A percentile compares a stretch with the other conserved stretches of the same genome.
These are phyloP conservation scores for Bombycilla garrulus DNA, from an alignment of 2,113 vertebrate species.

Conservation along the genomic window DNA sequence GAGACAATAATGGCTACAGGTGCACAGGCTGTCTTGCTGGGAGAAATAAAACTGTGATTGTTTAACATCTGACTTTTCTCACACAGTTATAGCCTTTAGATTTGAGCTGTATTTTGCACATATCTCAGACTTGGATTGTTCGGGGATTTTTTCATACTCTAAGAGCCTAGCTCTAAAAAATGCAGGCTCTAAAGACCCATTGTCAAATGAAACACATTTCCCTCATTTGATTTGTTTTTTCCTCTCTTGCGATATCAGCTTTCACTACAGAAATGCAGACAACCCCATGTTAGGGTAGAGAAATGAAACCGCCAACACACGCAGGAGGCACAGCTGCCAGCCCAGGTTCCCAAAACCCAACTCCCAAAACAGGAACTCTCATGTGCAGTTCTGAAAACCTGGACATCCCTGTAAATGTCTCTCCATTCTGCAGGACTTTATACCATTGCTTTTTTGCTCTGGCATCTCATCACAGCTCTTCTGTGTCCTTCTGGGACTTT, in stretches of 20 bases:
- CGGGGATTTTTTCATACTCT: background rate
- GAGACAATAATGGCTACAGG: conserved; percentile 68
- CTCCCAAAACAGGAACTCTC: background rate
- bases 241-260: conserved; percentile 37
- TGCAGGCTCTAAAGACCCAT: conserved; percentile 38
- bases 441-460: background rate
- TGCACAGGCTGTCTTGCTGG: conserved; percentile 59
- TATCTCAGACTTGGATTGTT: background rate
- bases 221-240: conserved; percentile 41
- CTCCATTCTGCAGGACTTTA: background rate
- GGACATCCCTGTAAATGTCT: background rate
- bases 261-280: conserved; percentile 43
- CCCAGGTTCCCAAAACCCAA: background rate
- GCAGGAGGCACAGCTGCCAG: background rate
- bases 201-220: conserved; percentile 56
- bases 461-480: conserved; percentile 1
- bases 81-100: conserved; percentile 55
- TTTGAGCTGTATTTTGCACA: conserved; percentile 56
- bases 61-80: conserved; percentile 70
- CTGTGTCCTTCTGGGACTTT: conserved; percentile 6
- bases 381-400: background rate
- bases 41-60: conserved; percentile 65
- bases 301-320: background rate
- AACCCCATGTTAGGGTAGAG: background rate
- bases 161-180: conserved; percentile 37